Evolutionary conservation across 2,113 vertebrate species (phyloP), one percentile per base, ranked within the genome.

Genomic region (Chlamydotis undulata): DNA sequence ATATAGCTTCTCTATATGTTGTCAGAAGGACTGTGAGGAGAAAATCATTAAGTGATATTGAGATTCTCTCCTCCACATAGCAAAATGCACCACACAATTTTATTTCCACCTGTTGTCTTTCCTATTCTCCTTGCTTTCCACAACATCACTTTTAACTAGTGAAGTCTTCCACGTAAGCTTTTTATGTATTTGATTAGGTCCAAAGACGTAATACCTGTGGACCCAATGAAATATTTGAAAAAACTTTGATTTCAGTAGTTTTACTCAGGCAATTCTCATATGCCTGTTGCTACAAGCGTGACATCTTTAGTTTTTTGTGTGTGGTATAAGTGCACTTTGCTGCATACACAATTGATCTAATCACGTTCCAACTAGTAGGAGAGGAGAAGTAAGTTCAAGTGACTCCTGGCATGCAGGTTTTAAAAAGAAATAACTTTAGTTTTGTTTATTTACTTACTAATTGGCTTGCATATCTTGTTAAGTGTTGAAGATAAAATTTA

Each of bases 371-470:
- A 7, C 17, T 69, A 60, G 12, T 6, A 43, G 8, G 4, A 7
- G 14, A 73, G 10, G 10, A 81, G 26, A 89, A 63, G 3, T 55
- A 65, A 47, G 11, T 64, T 89, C 18, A 78, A 74, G 3, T 47
- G 21, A 56, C 17, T 81, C 8, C 25, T 70, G 33, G 6, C 25
- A 47, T 22, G 6, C 4, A 77, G 14, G 2, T 35, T 59, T 74
- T 49, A 70, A 74, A 88, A 81, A 45, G 29, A 19, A 57, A 74
- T 33, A 1, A 0, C 0, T 6, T 4, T 45, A 10, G 2, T 7
- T 86, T 83, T 76, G 0, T 71, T 69, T 73, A 2, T 81, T 87
- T 84, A 57, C 2, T 55, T 81, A 43, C 12, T 53, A 43, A 78
- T 78, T 68, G 24, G 2, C 12, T 81, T 67, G 9, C 5, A 47